A percentile compares a stretch with the other conserved stretches of the same genome.
These are phyloP conservation scores for Hafferia zeledoni DNA, from an alignment of 2,797 vertebrate genomes.

Conservation along the genomic window DNA sequence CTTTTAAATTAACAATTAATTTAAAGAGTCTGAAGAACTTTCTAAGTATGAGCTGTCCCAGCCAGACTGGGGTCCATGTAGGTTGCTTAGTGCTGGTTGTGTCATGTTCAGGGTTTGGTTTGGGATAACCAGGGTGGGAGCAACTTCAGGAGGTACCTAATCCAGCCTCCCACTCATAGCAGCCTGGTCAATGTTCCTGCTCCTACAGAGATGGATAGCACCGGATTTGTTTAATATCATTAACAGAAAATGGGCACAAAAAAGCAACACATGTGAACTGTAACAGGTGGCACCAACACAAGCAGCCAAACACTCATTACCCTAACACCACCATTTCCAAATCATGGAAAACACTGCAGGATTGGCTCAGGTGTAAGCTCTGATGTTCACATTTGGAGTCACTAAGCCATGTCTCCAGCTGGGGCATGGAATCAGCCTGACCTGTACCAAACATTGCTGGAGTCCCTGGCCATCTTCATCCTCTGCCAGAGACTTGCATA, in stretches of 20 bases:
- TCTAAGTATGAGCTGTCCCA: not conserved
- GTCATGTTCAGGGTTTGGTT: fast-evolving
- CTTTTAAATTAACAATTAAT: not conserved
- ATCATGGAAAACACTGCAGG: not conserved
- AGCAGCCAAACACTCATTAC: not conserved
- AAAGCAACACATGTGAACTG: not conserved
- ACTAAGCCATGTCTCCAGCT: not conserved
- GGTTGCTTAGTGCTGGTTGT: not conserved
- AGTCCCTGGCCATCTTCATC: not conserved
- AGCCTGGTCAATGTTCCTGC: not conserved
- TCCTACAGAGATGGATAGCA: not conserved
- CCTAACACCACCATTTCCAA: not conserved
- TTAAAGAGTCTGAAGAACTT: not conserved
- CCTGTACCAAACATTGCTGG: not conserved
- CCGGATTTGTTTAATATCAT: not conserved
- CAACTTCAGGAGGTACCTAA: not conserved
- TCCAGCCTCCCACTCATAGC: not conserved
- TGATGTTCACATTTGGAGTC: not conserved
- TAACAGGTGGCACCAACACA: not conserved
- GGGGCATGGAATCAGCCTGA: not conserved
- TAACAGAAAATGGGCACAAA: not conserved
- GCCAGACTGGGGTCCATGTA: not conserved
- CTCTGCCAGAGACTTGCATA: not conserved
- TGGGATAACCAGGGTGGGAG: not conserved
- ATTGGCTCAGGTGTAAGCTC: not conserved